These are phyloP conservation scores for Musca domestica DNA, from an alignment of 1,140 invertebrate genomes.

Conservation along the genomic window DNA sequence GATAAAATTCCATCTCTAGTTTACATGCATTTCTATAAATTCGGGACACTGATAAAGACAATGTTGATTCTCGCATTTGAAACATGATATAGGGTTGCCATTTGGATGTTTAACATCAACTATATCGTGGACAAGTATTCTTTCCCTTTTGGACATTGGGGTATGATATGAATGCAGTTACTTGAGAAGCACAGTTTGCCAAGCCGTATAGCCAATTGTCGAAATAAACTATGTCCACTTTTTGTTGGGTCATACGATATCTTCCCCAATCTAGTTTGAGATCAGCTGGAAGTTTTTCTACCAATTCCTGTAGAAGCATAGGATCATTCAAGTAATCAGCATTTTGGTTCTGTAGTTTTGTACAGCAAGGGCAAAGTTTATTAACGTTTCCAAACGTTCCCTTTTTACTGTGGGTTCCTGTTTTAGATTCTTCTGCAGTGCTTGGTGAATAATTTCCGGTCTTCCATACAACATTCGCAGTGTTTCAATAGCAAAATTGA, in stretches of 20 bases:
- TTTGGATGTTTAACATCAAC: background rate
- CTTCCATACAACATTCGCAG: conserved; percentile 16
- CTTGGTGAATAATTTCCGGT: conserved; percentile 4
- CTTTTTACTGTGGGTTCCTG: background rate
- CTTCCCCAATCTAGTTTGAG: conserved; percentile 8
- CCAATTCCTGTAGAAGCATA: conserved; percentile 12
- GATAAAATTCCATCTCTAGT: background rate
- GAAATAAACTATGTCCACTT: conserved; percentile 3
- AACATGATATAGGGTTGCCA: background rate
- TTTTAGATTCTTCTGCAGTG: conserved; percentile 1
- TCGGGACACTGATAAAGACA: background rate
- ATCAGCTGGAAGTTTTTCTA: conserved; percentile 8
- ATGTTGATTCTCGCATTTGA: background rate
- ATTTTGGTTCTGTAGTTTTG: conserved; percentile 21
- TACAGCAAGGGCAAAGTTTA: conserved; percentile 15
- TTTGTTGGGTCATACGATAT: background rate
- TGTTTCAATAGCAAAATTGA: conserved; percentile 8
- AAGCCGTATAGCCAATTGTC: conserved; percentile 8
- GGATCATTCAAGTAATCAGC: conserved; percentile 4
- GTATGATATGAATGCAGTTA: background rate
- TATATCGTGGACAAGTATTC: background rate
- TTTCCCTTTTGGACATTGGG: background rate
- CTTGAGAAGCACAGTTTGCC: conserved; percentile 3
- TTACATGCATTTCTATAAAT: background rate
- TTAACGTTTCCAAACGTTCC: conserved; percentile 17